phyloP scores from a whole-genome alignment of 1,140 invertebrate species.

The Drosophila tristis region DNA sequence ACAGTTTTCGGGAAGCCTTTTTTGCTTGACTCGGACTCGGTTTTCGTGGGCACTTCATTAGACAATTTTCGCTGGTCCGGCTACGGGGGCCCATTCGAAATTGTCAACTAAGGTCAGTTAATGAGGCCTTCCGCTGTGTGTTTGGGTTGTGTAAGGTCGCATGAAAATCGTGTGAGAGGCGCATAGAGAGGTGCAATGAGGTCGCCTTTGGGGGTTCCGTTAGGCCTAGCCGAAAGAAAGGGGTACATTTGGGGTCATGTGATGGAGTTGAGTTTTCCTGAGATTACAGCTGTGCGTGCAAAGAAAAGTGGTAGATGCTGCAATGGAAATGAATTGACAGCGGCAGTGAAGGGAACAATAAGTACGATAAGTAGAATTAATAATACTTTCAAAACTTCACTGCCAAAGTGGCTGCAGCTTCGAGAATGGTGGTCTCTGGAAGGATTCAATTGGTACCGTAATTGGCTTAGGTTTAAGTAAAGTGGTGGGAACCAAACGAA shows the following conservation, averaged over 20 bases:
- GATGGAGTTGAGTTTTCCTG: slow-evolving; percentile 6
- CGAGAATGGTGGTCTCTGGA: no score
- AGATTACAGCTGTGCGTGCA: slow-evolving; percentile 3
- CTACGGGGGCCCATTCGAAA: slow-evolving; percentile 9
- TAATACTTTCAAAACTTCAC: no score
- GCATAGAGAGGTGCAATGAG: slow-evolving; percentile 33
- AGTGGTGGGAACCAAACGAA: no score
- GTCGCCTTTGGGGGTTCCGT: slow-evolving; percentile 32
- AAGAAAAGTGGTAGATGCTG: background rate
- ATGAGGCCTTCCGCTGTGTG: slow-evolving; percentile 52
- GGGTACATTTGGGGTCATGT: slow-evolving; percentile 21
- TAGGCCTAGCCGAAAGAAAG: slow-evolving; percentile 16
- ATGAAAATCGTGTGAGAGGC: slow-evolving; percentile 46
- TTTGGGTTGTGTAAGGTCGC: slow-evolving; percentile 36
- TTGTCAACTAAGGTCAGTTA: slow-evolving; percentile 69
- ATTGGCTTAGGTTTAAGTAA: no score
- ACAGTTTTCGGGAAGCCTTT: slow-evolving; percentile 48
- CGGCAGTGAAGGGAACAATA: no score
- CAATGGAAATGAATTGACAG: background rate
- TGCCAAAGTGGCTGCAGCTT: no score
- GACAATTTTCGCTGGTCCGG: slow-evolving; percentile 43
- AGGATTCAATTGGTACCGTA: no score
- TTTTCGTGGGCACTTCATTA: slow-evolving; percentile 53
- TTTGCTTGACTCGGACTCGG: slow-evolving; percentile 53
- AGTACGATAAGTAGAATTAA: no score